Evolutionary conservation across 2,888 invertebrate species (phyloP), one percentile per base, ranked within the genome.

Genomic region (Agapostemon virescens): DNA sequence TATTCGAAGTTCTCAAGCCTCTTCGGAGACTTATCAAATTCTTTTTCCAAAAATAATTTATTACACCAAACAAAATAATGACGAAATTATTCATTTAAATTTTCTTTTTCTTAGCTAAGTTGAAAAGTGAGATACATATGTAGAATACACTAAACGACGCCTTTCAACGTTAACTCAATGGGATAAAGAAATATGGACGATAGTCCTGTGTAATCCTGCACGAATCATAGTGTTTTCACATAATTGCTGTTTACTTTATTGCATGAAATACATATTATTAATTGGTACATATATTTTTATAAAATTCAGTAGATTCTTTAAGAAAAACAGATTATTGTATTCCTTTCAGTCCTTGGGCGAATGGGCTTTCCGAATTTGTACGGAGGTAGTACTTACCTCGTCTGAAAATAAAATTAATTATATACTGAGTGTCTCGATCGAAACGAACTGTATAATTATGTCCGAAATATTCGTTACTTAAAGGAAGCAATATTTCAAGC

Each of bases 361-460:
- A 61, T 33, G 61, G 61, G 20, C 11, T 33, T 36, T n/a, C 2
- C 11, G 49, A 0, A 36, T 63, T 63, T n/a, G 71, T 72, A 1
- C 0, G 30, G 11, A 72, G 45, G n/a, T 49, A 90, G 72, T 86
- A 88, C 0, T 38, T 79, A 15, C 89, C 90, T 15, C 52, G 75
- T 9, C 90, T 91, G 69, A 69, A 88, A 73, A 26, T 20, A 80
- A 11, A 63, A 33, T 36, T 36, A 13, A 52, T 52, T 6, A 5
- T 45, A 0, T n/a, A n/a, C n/a, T n/a, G 49, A 11, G 3, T 49
- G 11, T 45, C 45, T 45, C 45, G 7, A 7, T 45, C 20, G 2
- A 45, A 45, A 45, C 20, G 4, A 42, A 42, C 40, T 15, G 4
- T 20, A 7, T 20, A 42, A 13, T 42, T 42, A 17, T 40, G 15